These are phyloP conservation scores for Rhamnusium bicolor DNA, from an alignment of 2,888 invertebrate species.

Conservation along the genomic window DNA sequence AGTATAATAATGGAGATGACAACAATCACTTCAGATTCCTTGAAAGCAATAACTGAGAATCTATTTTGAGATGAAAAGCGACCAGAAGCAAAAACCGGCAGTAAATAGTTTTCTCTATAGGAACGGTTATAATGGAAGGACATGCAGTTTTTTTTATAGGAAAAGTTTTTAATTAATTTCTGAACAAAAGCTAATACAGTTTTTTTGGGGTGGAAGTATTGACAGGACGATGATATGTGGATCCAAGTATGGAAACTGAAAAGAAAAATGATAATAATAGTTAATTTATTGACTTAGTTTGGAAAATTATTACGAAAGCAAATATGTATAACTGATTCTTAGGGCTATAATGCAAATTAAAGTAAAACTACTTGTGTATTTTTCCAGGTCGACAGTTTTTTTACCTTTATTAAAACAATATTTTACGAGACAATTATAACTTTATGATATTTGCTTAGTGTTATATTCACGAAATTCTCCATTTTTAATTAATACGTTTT, in stretches of 20 bases:
- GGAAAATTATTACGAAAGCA: too few species aligned
- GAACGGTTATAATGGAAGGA: neutral
- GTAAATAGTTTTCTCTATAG: neutral
- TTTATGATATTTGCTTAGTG: too few species aligned
- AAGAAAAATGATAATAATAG: neutral
- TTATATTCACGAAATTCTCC: too few species aligned
- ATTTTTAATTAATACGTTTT: too few species aligned
- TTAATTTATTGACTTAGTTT: too few species aligned
- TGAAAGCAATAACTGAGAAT: neutral
- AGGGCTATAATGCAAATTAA: too few species aligned
- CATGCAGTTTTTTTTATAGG: neutral
- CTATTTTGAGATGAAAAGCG: neutral
- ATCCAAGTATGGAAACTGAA: neutral
- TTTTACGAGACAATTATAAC: too few species aligned
- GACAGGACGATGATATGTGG: neutral
- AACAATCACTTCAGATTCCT: conserved; percentile 10
- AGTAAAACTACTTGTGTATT: too few species aligned
- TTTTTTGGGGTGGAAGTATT: neutral
- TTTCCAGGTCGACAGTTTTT: too few species aligned
- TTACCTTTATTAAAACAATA: too few species aligned
- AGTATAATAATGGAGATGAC: conserved; percentile 28
- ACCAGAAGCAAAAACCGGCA: neutral
- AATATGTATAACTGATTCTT: too few species aligned
- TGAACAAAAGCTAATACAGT: neutral
- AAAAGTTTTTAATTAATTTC: neutral